Evolutionary conservation across 2,113 vertebrate genomes (phyloP).

Genomic region (Chloebia gouldiae): DNA sequence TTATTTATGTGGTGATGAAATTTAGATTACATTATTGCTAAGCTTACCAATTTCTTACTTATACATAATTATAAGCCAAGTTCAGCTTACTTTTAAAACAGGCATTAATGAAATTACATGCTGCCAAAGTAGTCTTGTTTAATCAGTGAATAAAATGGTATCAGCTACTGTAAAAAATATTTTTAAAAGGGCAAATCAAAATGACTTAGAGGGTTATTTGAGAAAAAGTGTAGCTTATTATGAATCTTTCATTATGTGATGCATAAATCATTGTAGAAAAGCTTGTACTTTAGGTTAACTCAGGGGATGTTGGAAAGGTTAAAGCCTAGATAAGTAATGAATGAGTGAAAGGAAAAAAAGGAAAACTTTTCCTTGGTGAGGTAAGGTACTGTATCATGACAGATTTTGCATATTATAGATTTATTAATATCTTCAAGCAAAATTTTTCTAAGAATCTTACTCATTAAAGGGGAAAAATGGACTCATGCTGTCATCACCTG

Average conservation of each 20-base stretch:
- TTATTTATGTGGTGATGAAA: neutral
- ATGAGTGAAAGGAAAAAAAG: constrained; percentile 34
- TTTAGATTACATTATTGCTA: neutral
- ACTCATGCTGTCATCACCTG: neutral
- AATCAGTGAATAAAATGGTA: neutral
- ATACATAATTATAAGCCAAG: neutral
- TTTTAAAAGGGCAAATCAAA: neutral
- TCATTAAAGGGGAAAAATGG: neutral
- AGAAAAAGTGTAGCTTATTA: constrained; percentile 48
- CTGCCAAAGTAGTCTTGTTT: neutral
- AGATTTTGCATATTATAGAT: constrained; percentile 48
- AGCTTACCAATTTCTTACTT: neutral
- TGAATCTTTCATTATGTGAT: constrained; percentile 62
- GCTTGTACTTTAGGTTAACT: constrained; percentile 33
- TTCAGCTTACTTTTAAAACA: neutral
- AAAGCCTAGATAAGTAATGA: constrained; percentile 64
- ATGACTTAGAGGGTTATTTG: neutral
- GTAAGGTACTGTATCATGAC: neutral
- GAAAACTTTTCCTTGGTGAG: neutral
- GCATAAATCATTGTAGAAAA: constrained; percentile 73
- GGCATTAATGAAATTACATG: neutral
- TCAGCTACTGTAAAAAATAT: neutral
- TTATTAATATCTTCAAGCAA: constrained; percentile 57
- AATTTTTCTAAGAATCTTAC: constrained; percentile 20
- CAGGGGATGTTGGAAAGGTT: constrained; percentile 61